phyloP scores from a whole-genome alignment of 2,797 vertebrate genomes.

The Remorina albescens region DNA sequence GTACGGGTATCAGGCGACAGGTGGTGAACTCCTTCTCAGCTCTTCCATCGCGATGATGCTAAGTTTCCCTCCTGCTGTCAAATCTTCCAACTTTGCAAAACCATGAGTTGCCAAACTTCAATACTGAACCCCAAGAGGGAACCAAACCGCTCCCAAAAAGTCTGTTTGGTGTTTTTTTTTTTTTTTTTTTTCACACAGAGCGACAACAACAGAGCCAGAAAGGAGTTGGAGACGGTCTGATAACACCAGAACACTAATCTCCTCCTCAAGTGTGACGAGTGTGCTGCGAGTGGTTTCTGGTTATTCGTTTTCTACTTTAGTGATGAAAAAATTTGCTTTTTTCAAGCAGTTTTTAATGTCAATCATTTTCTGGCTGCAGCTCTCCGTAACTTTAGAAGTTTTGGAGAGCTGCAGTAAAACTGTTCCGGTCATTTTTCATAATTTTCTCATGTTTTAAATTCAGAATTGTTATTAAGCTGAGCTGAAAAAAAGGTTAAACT shows the following conservation, averaged over 20 bases:
- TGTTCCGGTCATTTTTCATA: no score
- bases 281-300: not conserved
- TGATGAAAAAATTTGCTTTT: not conserved
- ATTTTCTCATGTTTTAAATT: no score
- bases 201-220: not conserved
- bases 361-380: no score
- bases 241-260: not conserved
- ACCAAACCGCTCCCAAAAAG: not conserved
- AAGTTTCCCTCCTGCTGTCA: constrained; percentile 5
- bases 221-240: not conserved
- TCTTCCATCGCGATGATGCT: constrained; percentile 25
- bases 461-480: no score
- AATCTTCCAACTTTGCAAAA: constrained; percentile 18
- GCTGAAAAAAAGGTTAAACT: no score
- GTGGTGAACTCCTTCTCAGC: constrained; percentile 37
- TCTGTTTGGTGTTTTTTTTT: no score
- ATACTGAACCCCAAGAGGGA: not conserved
- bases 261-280: not conserved
- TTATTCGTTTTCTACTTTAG: not conserved
- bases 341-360: not conserved
- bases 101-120: constrained; percentile 11
- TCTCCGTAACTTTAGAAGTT: no score
- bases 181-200: constrained; percentile 10
- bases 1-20: constrained; percentile 45
- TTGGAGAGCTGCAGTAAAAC: no score